phyloP scores from a whole-genome alignment of 1,140 invertebrate species.

The Drosophila lini region DNA sequence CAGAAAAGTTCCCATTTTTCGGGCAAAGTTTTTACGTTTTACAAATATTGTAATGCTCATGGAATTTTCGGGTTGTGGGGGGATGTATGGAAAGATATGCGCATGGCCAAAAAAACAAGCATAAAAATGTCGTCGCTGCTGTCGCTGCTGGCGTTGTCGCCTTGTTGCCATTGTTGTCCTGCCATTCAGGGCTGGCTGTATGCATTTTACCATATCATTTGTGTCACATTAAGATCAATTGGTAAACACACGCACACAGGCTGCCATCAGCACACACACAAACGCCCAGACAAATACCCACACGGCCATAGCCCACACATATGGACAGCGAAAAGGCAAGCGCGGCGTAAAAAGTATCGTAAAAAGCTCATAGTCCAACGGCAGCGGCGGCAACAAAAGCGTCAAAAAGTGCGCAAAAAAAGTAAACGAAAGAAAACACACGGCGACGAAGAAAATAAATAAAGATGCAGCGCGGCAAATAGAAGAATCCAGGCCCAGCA shows the following conservation, averaged over 20 bases:
- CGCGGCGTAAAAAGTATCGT: slow-evolving; percentile 74
- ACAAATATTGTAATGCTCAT: slow-evolving; percentile 76
- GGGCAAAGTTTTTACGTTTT: slow-evolving; percentile 69
- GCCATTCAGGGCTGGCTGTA: slow-evolving; percentile 62
- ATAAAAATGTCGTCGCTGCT: slow-evolving; percentile 71
- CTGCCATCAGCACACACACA: slow-evolving; percentile 7
- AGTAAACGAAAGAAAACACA: slow-evolving; percentile 15
- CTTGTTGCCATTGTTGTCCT: slow-evolving; percentile 59
- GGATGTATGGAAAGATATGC: slow-evolving; percentile 38
- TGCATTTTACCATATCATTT: slow-evolving; percentile 83
- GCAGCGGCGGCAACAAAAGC: slow-evolving; percentile 52
- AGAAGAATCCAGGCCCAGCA: slow-evolving; percentile 45
- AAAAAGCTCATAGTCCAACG: slow-evolving; percentile 54
- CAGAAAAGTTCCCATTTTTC: slow-evolving; percentile 39
- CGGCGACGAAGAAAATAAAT: slow-evolving; percentile 34
- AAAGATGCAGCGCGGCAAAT: slow-evolving; percentile 72
- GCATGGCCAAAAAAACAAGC: slow-evolving; percentile 70
- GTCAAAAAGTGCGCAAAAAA: slow-evolving; percentile 77
- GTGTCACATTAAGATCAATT: slow-evolving; percentile 84
- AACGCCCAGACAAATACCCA: slow-evolving; percentile 7
- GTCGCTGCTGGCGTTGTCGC: slow-evolving; percentile 50
- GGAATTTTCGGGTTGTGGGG: slow-evolving; percentile 14
- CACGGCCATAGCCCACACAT: slow-evolving; percentile 20
- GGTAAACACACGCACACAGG: slow-evolving; percentile 66
- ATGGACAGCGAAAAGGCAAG: slow-evolving; percentile 66